Conservation (phyloP, 2,113 vertebrate species). For the Brachionichthys hirsutus region DNA sequence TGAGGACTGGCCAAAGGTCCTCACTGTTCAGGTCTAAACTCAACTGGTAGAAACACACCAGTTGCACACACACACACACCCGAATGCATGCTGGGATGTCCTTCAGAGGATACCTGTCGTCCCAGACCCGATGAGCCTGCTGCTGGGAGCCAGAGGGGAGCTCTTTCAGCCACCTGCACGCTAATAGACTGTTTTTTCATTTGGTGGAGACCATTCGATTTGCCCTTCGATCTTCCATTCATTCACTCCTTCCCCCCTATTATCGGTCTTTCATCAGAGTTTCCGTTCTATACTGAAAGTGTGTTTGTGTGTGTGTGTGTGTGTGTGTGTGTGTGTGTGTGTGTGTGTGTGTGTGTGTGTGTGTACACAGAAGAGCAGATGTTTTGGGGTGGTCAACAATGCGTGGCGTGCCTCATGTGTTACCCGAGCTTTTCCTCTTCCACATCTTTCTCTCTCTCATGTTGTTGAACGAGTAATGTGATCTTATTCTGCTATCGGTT, state of each 20-base stretch:
- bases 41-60: background rate
- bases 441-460: background rate
- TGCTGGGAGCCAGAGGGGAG: constrained; percentile 35
- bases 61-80: constrained; percentile 7
- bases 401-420: too few relatives aligned
- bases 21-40: constrained; percentile 17
- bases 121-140: constrained; percentile 52
- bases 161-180: constrained; percentile 56
- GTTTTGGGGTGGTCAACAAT: too few relatives aligned
- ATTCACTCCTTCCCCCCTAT: constrained; percentile 37
- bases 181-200: constrained; percentile 56
- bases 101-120: constrained; percentile 64
- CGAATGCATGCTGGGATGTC: constrained; percentile 16
- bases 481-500: constrained; percentile 2
- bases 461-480: background rate
- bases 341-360: too few relatives aligned
- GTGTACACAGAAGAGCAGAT: too few relatives aligned
- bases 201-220: constrained; percentile 51
- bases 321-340: constrained; percentile 1
- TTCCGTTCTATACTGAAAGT: constrained; percentile 13
- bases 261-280: constrained; percentile 32
- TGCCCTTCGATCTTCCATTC: constrained; percentile 14
- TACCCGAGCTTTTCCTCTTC: background rate
- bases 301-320: background rate
- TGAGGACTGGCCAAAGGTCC: too few relatives aligned